A percentile compares a stretch with the other conserved stretches of the same genome.
Conservation (phyloP, 2,797 vertebrate species). For the Myotis daubentonii region DNA sequence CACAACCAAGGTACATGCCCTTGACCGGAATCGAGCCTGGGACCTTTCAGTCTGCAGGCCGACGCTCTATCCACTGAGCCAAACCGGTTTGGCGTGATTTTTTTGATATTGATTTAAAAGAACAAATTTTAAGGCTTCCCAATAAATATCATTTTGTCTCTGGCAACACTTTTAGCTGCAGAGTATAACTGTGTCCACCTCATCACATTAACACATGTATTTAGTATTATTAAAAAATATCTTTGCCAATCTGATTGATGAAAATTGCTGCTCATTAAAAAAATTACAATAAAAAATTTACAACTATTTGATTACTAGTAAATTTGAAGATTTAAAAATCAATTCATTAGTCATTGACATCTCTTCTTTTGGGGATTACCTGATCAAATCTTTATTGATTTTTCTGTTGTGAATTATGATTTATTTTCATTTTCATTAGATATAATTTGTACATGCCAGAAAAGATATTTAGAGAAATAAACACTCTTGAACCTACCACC, state of each 20-base stretch:
- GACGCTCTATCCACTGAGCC: too few species aligned
- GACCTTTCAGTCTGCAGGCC: too few species aligned
- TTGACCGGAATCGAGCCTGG: too few species aligned
- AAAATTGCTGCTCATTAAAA: background rate
- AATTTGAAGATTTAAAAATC: constrained; percentile 25
- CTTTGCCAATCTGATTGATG: background rate
- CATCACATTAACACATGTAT: background rate
- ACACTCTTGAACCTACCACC: background rate
- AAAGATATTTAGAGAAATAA: constrained; percentile 2
- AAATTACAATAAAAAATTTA: background rate
- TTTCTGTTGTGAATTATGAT: background rate
- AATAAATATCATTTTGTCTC: background rate
- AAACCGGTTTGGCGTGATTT: background rate
- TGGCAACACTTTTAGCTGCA: background rate
- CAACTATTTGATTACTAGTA: background rate
- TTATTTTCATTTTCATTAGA: constrained; percentile 25
- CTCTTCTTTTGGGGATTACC: background rate
- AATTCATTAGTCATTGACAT: background rate
- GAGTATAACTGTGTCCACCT: background rate
- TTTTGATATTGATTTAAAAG: constrained; percentile 1
- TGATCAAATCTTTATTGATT: background rate
- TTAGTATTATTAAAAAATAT: constrained; percentile 7
- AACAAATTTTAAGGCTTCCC: constrained; percentile 10
- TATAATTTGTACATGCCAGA: background rate
- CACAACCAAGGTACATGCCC: too few species aligned